Percentiles rank a stretch among this genome's conserved stretches.
These are phyloP conservation scores for Prenolepis imparis DNA, from an alignment of 2,888 invertebrate genomes.

Conservation along the genomic window DNA sequence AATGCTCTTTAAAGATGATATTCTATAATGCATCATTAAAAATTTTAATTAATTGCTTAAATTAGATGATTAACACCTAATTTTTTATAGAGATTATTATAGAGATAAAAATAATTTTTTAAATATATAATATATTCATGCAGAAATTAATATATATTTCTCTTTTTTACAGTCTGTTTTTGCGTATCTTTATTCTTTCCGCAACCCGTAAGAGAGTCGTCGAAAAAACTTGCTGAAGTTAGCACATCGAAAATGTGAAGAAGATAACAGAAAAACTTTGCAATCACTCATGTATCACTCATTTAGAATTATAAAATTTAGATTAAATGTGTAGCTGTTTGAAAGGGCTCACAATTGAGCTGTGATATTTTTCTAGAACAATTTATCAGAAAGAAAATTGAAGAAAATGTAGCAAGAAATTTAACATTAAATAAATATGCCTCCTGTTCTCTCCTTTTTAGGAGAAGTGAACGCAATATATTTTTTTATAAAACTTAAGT, in stretches of 20 bases:
- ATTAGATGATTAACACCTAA: background rate
- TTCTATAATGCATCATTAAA: background rate
- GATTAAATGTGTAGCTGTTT: conserved; percentile 28
- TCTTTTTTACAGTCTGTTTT: conserved; percentile 72
- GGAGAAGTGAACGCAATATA: background rate
- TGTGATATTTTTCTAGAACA: conserved; percentile 53
- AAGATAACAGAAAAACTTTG: background rate
- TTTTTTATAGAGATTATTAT: too few relatives aligned
- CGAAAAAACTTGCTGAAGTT: conserved; percentile 18
- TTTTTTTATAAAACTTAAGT: conserved; percentile 27
- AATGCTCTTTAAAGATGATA: background rate
- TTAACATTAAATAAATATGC: background rate
- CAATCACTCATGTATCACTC: background rate
- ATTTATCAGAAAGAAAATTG: background rate
- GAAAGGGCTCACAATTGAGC: background rate
- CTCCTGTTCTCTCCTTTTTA: background rate
- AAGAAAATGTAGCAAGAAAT: conserved; percentile 3
- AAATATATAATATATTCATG: background rate
- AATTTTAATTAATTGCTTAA: background rate
- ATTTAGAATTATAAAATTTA: background rate
- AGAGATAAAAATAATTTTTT: conserved; percentile 1
- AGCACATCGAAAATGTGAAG: conserved; percentile 8
- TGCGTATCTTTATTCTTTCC: conserved; percentile 68
- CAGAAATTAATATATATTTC: background rate
- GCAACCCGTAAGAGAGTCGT: conserved; percentile 44